Evolutionary conservation across 35 echinoderm and acorn worm species (phyloP).

Genomic region (Nesometra sesokonis): DNA sequence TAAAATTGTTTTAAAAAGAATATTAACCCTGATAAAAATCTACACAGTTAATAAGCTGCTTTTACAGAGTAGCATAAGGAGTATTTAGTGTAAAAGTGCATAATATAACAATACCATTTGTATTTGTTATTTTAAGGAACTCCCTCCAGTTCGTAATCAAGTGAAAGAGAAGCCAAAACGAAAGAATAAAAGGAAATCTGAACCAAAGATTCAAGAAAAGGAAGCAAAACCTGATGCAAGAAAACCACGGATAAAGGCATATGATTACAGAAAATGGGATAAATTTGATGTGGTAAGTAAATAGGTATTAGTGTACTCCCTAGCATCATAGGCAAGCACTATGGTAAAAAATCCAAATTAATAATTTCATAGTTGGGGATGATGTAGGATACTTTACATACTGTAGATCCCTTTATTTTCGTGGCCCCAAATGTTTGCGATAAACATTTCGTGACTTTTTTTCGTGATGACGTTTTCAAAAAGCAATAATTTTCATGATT

Average conservation of each 20-base stretch:
- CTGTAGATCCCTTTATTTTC: too few species aligned
- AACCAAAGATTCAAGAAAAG: slow-evolving; percentile 3
- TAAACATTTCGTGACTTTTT: too few species aligned
- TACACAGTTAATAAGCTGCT: neutral
- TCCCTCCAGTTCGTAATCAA: slow-evolving; percentile 71
- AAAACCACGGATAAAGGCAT: slow-evolving; percentile 44
- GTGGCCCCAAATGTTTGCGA: too few species aligned
- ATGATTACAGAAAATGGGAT: slow-evolving; percentile 96
- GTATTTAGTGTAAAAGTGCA: neutral
- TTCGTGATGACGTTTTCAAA: too few species aligned
- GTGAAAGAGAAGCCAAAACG: slow-evolving; percentile 26
- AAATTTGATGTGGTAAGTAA: slow-evolving; percentile 94
- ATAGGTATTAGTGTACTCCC: slow-evolving; percentile 1
- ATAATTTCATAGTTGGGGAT: neutral
- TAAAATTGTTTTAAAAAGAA: too few species aligned
- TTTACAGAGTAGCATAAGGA: neutral
- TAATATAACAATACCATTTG: neutral
- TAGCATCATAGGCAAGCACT: too few species aligned
- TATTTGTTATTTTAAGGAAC: neutral
- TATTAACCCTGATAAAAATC: too few species aligned
- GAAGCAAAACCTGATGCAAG: neutral
- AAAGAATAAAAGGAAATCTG: slow-evolving; percentile 44
- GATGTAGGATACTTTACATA: too few species aligned
- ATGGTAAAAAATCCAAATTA: neutral
- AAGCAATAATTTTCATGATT: too few species aligned